Percentiles rank a stretch among this genome's conserved stretches.
Evolutionary conservation across 2,888 invertebrate species (phyloP).

Genomic region (Linhomoeus sp.): DNA sequence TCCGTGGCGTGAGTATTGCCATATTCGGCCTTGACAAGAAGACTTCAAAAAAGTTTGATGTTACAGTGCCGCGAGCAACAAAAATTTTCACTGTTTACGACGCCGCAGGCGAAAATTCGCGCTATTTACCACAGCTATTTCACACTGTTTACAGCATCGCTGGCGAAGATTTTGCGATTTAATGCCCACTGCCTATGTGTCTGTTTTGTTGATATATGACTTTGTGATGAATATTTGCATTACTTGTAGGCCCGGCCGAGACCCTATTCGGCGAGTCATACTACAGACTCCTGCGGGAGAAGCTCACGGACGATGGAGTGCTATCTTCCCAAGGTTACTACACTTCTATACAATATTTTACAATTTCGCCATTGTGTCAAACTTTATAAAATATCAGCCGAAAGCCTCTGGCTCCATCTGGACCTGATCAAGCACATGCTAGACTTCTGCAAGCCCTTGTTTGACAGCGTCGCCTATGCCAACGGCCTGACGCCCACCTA

Average conservation of each 20-base stretch:
- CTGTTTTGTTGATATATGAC: no score
- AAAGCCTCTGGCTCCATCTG: slow-evolving; percentile 49
- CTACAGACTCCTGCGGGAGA: slow-evolving; percentile 59
- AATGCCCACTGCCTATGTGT: no score
- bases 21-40: no score
- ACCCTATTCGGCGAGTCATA: slow-evolving; percentile 57
- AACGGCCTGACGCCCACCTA: slow-evolving; percentile 75
- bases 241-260: slow-evolving; percentile 44
- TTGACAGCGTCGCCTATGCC: slow-evolving; percentile 57
- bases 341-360: neutral
- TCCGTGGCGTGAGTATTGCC: no score
- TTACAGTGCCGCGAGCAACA: no score
- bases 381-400: slow-evolving; percentile 45
- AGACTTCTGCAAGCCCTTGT: slow-evolving; percentile 52
- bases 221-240: no score
- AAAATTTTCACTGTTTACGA: no score
- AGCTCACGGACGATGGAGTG: slow-evolving; percentile 62
- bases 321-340: slow-evolving; percentile 60
- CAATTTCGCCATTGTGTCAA: no score
- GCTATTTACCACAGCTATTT: no score
- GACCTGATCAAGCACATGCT: slow-evolving; percentile 55
- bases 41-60: slow-evolving; percentile 1
- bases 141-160: no score
- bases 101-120: no score
- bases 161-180: no score